A percentile compares a stretch with the other conserved stretches of the same genome.
Evolutionary conservation across 2,113 vertebrate genomes (phyloP).

Genomic region (Podilymbus podiceps): DNA sequence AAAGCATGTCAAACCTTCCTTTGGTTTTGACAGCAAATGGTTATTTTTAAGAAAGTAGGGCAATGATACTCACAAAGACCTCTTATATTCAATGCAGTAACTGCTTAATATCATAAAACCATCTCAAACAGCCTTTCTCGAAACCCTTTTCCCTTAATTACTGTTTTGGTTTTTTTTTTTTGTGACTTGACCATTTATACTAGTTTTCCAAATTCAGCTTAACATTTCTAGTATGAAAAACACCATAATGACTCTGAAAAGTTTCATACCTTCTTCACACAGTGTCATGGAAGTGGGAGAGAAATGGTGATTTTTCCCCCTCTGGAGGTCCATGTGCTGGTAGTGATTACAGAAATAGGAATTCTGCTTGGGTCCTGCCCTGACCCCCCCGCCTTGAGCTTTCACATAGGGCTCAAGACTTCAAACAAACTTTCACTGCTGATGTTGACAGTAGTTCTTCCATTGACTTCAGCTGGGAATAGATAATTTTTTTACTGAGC

Average conservation of each 20-base stretch:
- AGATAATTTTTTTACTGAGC: neutral
- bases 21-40: neutral
- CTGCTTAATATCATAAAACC: neutral
- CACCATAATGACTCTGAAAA: neutral
- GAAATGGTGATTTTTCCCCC: neutral
- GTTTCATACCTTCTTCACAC: neutral
- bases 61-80: neutral
- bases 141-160: neutral
- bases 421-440: neutral
- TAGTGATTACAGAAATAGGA: neutral
- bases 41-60: slow-evolving; percentile 1
- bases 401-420: neutral
- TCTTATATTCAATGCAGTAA: neutral
- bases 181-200: neutral
- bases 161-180: neutral
- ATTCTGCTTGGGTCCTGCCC: neutral
- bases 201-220: neutral
- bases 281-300: neutral
- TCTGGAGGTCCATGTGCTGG: neutral
- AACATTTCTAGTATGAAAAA: neutral
- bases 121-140: neutral
- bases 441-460: neutral
- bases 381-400: neutral
- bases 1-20: neutral
- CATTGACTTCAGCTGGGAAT: neutral